Percentiles rank a stretch among this genome's conserved stretches.
These are phyloP conservation scores for Drosophila tropicalis DNA, from an alignment of 1,140 invertebrate species.

Conservation along the genomic window DNA sequence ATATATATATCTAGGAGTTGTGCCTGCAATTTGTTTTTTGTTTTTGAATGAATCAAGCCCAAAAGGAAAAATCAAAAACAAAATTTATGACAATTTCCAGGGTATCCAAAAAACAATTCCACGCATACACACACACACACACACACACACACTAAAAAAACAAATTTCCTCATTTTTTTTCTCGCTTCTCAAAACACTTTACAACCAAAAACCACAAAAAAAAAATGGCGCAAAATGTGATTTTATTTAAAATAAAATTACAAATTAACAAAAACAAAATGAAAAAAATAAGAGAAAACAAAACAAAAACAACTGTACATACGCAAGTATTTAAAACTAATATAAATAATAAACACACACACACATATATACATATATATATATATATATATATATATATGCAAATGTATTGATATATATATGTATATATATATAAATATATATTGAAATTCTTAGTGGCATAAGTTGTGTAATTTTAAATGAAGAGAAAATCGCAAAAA, in stretches of 20 bases:
- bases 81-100: not conserved
- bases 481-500: slow-evolving; percentile 79
- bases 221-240: slow-evolving; percentile 77
- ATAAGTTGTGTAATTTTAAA: slow-evolving; percentile 78
- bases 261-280: slow-evolving; percentile 56
- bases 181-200: slow-evolving; percentile 45
- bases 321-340: slow-evolving; percentile 73
- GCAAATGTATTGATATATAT: slow-evolving; percentile 24
- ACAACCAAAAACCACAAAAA: slow-evolving; percentile 28
- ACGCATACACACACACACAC: not conserved
- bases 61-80: not conserved
- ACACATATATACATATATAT: slow-evolving; percentile 50
- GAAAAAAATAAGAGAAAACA: too few species aligned
- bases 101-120: slow-evolving; percentile 1
- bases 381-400: slow-evolving; percentile 49
- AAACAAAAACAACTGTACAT: slow-evolving; percentile 59
- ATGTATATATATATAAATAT: slow-evolving; percentile 31
- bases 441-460: slow-evolving; percentile 62
- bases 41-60: not conserved
- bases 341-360: slow-evolving; percentile 56
- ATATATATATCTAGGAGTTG: slow-evolving; percentile 37
- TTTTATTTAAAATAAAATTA: slow-evolving; percentile 83
- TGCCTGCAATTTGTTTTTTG: not conserved
- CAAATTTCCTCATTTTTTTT: slow-evolving; percentile 51
- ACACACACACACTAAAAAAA: slow-evolving; percentile 1